Percentiles rank a stretch among this genome's conserved stretches.
phyloP scores from a whole-genome alignment of 2,113 vertebrate genomes.

The Chaetodon auriga region DNA sequence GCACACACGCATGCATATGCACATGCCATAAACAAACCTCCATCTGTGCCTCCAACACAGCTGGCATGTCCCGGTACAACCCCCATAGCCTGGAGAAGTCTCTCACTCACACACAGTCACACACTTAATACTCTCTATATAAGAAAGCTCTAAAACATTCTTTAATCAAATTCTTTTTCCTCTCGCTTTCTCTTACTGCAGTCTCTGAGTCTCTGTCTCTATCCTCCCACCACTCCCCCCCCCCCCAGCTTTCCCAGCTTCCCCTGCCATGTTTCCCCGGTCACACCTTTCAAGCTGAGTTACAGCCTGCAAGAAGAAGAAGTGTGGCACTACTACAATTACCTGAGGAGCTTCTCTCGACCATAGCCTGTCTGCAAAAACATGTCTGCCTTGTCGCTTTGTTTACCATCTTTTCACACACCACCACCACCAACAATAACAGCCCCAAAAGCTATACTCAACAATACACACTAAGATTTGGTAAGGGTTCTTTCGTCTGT shows the following conservation, averaged over 20 bases:
- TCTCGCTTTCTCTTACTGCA: slow-evolving; percentile 26
- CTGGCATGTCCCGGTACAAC: slow-evolving; percentile 66
- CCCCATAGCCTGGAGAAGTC: slow-evolving; percentile 57
- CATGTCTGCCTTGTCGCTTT: slow-evolving; percentile 53
- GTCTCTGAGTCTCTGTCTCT: neutral
- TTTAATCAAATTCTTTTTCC: slow-evolving; percentile 22
- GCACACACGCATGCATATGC: slow-evolving; percentile 48
- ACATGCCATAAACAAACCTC: slow-evolving; percentile 68
- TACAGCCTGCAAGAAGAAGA: slow-evolving; percentile 64
- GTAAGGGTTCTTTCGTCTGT: slow-evolving; percentile 37
- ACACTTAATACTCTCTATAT: neutral
- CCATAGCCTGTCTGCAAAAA: slow-evolving; percentile 52
- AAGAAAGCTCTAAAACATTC: slow-evolving; percentile 22
- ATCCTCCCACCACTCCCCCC: slow-evolving; percentile 3
- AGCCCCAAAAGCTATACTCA: slow-evolving; percentile 46
- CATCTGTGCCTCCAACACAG: slow-evolving; percentile 78
- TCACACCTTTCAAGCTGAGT: slow-evolving; percentile 75
- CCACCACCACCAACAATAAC: slow-evolving; percentile 36
- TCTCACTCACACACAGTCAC: slow-evolving; percentile 7
- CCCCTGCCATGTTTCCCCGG: slow-evolving; percentile 31
- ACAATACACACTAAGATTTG: slow-evolving; percentile 43
- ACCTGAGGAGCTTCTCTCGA: slow-evolving; percentile 67
- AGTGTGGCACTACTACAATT: slow-evolving; percentile 58
- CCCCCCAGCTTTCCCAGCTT: slow-evolving; percentile 23
- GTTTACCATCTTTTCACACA: slow-evolving; percentile 64